A percentile compares a stretch with the other conserved stretches of the same genome.
Conservation (phyloP, 2,888 invertebrate genomes). For the Homarus gammarus region DNA sequence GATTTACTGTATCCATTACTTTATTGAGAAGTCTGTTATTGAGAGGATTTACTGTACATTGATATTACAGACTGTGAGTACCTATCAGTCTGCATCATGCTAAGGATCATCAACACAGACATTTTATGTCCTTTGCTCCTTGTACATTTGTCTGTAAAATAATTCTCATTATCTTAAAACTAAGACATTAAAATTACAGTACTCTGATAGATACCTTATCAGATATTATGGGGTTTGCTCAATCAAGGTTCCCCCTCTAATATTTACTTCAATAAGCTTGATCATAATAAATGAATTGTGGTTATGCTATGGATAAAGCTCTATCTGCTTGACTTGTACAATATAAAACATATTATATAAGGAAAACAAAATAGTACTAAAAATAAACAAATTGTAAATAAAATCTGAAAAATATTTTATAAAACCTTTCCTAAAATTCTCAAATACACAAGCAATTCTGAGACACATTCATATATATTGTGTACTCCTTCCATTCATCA, state of each 20-base stretch:
- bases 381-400: not conserved
- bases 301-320: not conserved
- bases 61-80: not conserved
- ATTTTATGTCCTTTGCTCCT: not conserved
- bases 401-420: constrained; percentile 5
- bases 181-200: not conserved
- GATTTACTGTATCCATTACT: too few species aligned
- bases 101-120: not conserved
- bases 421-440: not conserved
- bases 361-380: not conserved
- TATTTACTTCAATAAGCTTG: not conserved
- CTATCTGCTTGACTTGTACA: not conserved
- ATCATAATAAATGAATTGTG: not conserved
- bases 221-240: too few species aligned
- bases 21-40: too few species aligned
- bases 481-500: constrained; percentile 12
- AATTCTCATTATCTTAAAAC: not conserved
- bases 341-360: constrained; percentile 6
- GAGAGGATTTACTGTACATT: too few species aligned
- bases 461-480: constrained; percentile 14
- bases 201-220: not conserved
- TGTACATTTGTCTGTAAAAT: not conserved
- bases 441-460: constrained; percentile 6
- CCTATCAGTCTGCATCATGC: not conserved
- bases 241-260: not conserved